Conservation (phyloP, 2,888 invertebrate species). For the Neocrepidodera transversa region DNA sequence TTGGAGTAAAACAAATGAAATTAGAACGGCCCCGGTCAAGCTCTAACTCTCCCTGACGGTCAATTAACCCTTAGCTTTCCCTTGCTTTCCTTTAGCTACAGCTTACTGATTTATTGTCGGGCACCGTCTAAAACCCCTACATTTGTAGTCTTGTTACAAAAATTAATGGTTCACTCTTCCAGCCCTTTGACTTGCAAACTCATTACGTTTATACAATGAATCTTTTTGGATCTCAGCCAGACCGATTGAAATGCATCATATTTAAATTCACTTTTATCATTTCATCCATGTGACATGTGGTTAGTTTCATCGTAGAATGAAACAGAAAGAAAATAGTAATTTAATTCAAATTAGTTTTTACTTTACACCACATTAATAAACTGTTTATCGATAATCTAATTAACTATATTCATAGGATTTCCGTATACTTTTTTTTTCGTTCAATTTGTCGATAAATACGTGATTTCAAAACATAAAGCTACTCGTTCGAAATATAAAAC, state of each 20-base stretch:
- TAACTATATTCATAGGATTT: too few species aligned
- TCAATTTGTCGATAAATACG: too few species aligned
- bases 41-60: conserved; percentile 33
- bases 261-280: neutral
- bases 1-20: conserved; percentile 26
- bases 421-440: too few species aligned
- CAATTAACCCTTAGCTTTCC: conserved; percentile 34
- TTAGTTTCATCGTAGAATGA: too few species aligned
- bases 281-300: too few species aligned
- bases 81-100: conserved; percentile 30
- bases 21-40: conserved; percentile 28
- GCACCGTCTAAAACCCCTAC: conserved; percentile 35
- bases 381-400: too few species aligned
- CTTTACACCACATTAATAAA: too few species aligned
- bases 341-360: too few species aligned
- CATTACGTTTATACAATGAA: conserved; percentile 21
- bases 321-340: too few species aligned
- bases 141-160: conserved; percentile 32
- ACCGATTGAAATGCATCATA: conserved; percentile 11
- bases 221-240: conserved; percentile 16
- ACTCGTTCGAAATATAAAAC: too few species aligned
- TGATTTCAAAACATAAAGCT: too few species aligned
- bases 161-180: conserved; percentile 29
- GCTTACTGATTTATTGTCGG: conserved; percentile 38
- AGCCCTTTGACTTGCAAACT: conserved; percentile 25